These are phyloP conservation scores for Lipotes vexillifer DNA, from an alignment of 2,113 vertebrate genomes.

Conservation along the genomic window DNA sequence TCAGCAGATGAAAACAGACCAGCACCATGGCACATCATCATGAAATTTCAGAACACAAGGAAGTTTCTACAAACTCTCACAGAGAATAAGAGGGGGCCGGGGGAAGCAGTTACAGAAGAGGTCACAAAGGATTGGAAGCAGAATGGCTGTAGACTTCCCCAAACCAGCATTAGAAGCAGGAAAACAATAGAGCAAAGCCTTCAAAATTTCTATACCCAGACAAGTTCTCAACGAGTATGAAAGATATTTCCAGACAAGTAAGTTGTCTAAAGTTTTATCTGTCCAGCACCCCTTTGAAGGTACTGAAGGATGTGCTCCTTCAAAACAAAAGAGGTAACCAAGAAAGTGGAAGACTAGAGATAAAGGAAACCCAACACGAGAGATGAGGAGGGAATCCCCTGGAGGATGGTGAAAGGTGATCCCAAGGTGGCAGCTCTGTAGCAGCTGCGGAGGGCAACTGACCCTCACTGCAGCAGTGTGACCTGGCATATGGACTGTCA, in stretches of 20 bases:
- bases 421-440: background rate
- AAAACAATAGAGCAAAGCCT: background rate
- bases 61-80: background rate
- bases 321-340: background rate
- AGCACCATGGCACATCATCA: rapidly evolving
- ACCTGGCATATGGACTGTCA: background rate
- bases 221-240: background rate
- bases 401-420: background rate
- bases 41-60: background rate
- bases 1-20: background rate
- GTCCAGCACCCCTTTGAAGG: background rate
- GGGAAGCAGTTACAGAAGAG: background rate
- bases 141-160: background rate
- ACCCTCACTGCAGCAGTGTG: background rate
- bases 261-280: background rate
- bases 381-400: background rate
- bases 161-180: background rate
- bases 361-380: background rate
- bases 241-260: background rate
- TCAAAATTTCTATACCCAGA: background rate
- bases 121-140: background rate
- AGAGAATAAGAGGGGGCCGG: too few relatives aligned
- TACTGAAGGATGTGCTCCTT: background rate
- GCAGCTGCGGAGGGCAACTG: background rate
- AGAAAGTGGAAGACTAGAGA: background rate